phyloP scores from a whole-genome alignment of 1,140 invertebrate species.

The Scaptomyza montana region DNA sequence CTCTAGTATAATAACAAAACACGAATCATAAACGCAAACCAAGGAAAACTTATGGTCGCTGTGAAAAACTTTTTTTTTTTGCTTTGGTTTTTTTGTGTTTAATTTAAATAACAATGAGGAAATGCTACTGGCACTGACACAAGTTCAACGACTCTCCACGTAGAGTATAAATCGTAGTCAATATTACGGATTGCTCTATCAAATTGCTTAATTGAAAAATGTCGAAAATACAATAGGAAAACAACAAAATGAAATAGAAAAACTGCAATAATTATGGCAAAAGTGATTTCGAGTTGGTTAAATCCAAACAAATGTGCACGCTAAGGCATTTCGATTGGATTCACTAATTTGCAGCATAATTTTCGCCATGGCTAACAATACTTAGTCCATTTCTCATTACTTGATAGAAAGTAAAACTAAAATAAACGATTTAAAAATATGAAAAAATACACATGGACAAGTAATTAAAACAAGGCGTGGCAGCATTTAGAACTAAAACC shows the following conservation, averaged over 20 bases:
- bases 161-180: not conserved
- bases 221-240: conserved; percentile 45
- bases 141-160: conserved; percentile 69
- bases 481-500: conserved; percentile 11
- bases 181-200: conserved; percentile 33
- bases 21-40: conserved; percentile 40
- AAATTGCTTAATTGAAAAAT: conserved; percentile 76
- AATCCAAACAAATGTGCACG: conserved; percentile 56
- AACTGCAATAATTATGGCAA: conserved; percentile 67
- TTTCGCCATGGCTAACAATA: conserved; percentile 10
- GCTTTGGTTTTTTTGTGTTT: not conserved
- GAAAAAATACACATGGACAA: no score
- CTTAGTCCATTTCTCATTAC: not conserved
- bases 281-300: conserved; percentile 38
- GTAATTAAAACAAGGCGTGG: not conserved
- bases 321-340: conserved; percentile 51
- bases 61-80: conserved; percentile 45
- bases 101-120: conserved; percentile 75
- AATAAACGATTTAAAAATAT: not conserved
- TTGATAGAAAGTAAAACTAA: not conserved
- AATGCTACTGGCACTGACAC: conserved; percentile 52
- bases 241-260: conserved; percentile 23
- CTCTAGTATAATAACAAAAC: conserved; percentile 55
- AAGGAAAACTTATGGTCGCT: conserved; percentile 42
- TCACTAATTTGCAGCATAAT: conserved; percentile 34